phyloP scores from a whole-genome alignment of 2,888 invertebrate species.

The Agonopterix alstromeriana region DNA sequence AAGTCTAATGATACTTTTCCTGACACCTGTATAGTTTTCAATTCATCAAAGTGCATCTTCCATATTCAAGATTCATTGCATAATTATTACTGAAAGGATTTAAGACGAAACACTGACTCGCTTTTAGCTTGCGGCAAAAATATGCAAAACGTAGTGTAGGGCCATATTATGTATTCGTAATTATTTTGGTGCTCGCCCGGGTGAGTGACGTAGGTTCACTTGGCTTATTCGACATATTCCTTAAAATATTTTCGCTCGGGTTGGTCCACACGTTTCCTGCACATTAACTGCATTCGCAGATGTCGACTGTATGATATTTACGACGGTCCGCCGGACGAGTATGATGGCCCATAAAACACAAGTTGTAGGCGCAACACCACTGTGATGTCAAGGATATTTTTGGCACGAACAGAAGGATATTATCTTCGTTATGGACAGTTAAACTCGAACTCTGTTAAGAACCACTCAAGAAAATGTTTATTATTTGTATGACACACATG shows the following conservation, averaged over 20 bases:
- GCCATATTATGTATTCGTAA: constrained; percentile 14
- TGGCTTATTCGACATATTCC: constrained; percentile 20
- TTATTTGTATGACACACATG: background rate
- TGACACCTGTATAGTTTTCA: no score
- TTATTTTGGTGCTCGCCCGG: constrained; percentile 34
- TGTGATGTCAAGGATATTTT: constrained; percentile 62
- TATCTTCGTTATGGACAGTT: constrained; percentile 1
- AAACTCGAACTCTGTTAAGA: background rate
- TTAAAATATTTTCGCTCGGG: constrained; percentile 6
- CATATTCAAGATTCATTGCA: no score
- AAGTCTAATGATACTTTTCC: no score
- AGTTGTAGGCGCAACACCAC: constrained; percentile 43
- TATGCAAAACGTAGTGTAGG: constrained; percentile 16
- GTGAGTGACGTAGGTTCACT: constrained; percentile 31
- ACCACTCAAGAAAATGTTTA: no score
- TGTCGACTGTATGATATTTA: constrained; percentile 46
- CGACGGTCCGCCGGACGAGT: constrained; percentile 52
- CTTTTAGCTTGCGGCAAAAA: constrained; percentile 19
- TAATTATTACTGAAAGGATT: no score
- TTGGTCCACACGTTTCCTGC: constrained; percentile 9
- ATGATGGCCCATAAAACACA: constrained; percentile 62
- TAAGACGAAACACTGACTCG: no score
- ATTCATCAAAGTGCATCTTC: no score
- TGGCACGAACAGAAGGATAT: constrained; percentile 40
- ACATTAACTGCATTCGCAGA: constrained; percentile 39